phyloP scores from a whole-genome alignment of 1,140 invertebrate species.

The Habropoda laboriosa region DNA sequence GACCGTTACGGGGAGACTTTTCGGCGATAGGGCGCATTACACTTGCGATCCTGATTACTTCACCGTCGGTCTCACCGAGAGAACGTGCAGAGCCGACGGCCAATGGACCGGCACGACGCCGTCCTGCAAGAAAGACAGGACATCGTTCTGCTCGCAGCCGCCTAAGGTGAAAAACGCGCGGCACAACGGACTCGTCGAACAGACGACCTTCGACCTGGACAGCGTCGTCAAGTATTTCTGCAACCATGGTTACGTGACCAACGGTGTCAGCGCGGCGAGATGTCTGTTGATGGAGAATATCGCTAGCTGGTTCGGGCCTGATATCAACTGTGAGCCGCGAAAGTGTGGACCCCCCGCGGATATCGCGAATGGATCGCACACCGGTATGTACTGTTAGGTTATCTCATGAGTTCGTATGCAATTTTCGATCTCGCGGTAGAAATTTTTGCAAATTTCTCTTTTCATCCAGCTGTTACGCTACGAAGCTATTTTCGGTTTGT shows the following conservation, averaged over 20 bases:
- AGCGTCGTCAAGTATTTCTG: conserved; percentile 95
- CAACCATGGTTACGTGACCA: conserved; percentile 92
- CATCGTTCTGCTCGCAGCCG: conserved; percentile 92
- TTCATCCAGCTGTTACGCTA: too few relatives aligned
- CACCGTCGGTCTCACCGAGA: conserved; percentile 91
- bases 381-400: conserved; percentile 82
- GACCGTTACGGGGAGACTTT: conserved; percentile 87
- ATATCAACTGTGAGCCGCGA: conserved; percentile 96
- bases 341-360: conserved; percentile 92
- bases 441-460: too few relatives aligned
- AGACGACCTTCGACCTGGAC: conserved; percentile 91
- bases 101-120: conserved; percentile 94
- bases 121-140: conserved; percentile 93
- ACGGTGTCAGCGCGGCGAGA: conserved; percentile 92
- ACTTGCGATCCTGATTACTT: conserved; percentile 93
- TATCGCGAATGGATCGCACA: conserved; percentile 94
- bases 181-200: conserved; percentile 91
- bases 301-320: conserved; percentile 94
- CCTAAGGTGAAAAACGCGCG: conserved; percentile 93
- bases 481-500: too few relatives aligned
- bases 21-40: conserved; percentile 91
- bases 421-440: too few relatives aligned
- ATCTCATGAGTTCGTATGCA: too few relatives aligned
- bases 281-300: conserved; percentile 93
- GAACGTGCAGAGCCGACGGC: conserved; percentile 95